Evolutionary conservation across 2,888 invertebrate genomes (phyloP).

Genomic region (Lepidonotus clava): DNA sequence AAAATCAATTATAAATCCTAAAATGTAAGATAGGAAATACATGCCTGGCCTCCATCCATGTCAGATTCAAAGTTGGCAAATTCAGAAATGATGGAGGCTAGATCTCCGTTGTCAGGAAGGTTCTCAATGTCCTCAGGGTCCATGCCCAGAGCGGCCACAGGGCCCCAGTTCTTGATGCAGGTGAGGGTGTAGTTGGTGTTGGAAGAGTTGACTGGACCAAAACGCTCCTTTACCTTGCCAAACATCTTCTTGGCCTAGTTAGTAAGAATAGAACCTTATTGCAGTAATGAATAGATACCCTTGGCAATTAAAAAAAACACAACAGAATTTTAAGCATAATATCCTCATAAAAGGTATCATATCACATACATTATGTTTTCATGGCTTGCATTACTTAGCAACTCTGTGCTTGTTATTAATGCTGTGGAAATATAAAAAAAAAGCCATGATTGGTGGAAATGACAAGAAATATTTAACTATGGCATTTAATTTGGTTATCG

Average conservation of each 20-base stretch:
- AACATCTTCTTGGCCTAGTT: constrained; percentile 29
- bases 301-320: too few relatives aligned
- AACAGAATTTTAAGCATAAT: too few relatives aligned
- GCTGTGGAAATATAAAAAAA: not conserved
- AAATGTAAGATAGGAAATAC: not conserved
- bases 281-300: not conserved
- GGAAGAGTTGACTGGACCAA: not conserved
- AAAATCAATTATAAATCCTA: too few relatives aligned
- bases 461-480: too few relatives aligned
- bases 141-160: constrained; percentile 5
- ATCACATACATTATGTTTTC: too few relatives aligned
- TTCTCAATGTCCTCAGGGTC: constrained; percentile 19
- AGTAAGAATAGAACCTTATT: not conserved
- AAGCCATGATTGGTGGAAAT: too few relatives aligned
- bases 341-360: too few relatives aligned
- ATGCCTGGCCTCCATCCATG: constrained; percentile 16
- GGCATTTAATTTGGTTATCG: too few relatives aligned
- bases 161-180: constrained; percentile 17
- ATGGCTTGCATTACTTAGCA: too few relatives aligned
- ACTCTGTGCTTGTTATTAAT: not conserved
- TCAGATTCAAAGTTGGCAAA: not conserved
- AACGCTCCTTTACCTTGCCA: not conserved
- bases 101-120: constrained; percentile 29
- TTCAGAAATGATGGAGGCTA: not conserved
- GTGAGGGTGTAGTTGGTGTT: constrained; percentile 41